Base-by-base conservation (phyloP, 2,113 vertebrate genomes). In the Sakesphorus luctuosus region DNA sequence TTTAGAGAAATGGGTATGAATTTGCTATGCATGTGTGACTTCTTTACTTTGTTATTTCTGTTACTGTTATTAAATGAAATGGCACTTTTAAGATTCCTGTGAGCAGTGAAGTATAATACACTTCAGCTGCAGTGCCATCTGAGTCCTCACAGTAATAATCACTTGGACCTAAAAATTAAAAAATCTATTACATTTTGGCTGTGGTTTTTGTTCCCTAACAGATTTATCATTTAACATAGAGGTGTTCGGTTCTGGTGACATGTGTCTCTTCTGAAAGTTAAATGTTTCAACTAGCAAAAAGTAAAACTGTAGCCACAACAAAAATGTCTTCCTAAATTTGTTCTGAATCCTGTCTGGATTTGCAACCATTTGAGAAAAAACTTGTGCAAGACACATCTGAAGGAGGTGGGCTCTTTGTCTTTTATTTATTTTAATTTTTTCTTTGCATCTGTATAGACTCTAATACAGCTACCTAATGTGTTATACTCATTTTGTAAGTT, bases 301-400 rank as follows among this genome's bases (percentile, higher is more conserved):
- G 12, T 46, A 66, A 80, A 92, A 80, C 7, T 5, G 5, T n/a
- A 73, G 3, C 23, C 28, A 69, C 62, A 88, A 24, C 23, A 74
- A 68, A 89, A 79, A 80, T n/a, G 3, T 53, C 29, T 67, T 68
- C 43, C 15, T 68, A 55, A 21, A 25, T 68, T 73, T 11, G 0
- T 76, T 90, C 25, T 80, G 9, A 29, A 12, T 53, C 29, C 2
- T 63, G 6, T 52, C 31, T 63, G 31, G 10, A 38, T 63, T 88
- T 87, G 23, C 35, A 72, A 4, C 18, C 18, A 50, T 5, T 24
- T n/a, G 38, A 26, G 31, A 33, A 65, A 84, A 44, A 43, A 14
- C 13, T 44, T 21, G 2, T 36, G 2, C 21, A 18, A 35, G 18
- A 61, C 4, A 2, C 2, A 4, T 72, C 26, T 61, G 23, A 40